Conservation (phyloP, 2,888 invertebrate species). For the Agrotis exclamationis region DNA sequence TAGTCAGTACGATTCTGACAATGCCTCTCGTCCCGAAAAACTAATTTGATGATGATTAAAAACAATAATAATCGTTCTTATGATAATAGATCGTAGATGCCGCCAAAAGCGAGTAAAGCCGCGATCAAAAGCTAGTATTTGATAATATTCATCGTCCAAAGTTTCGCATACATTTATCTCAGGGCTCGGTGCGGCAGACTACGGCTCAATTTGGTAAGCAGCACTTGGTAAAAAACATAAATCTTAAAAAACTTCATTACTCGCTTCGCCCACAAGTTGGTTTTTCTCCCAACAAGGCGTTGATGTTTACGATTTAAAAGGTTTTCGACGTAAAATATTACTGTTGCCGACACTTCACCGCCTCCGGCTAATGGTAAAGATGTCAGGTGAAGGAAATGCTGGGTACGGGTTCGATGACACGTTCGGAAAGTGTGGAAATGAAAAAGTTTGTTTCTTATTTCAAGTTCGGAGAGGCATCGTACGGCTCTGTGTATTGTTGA, state of each 20-base stretch:
- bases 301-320: conserved; percentile 89
- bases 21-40: no score
- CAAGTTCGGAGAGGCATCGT: conserved; percentile 32
- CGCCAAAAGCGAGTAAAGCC: no score
- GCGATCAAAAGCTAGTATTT: no score
- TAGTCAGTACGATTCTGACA: no score
- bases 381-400: conserved; percentile 69
- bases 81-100: no score
- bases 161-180: conserved; percentile 57
- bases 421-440: conserved; percentile 46
- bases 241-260: conserved; percentile 86
- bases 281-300: conserved; percentile 81
- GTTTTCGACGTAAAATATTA: conserved; percentile 88
- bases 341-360: conserved; percentile 80
- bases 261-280: conserved; percentile 78
- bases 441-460: conserved; percentile 49
- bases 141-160: conserved; percentile 36
- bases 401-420: conserved; percentile 65
- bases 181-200: conserved; percentile 18
- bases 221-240: conserved; percentile 80
- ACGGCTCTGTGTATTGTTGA: background rate
- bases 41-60: no score
- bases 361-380: conserved; percentile 72
- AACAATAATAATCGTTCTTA: no score
- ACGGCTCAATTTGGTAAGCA: conserved; percentile 65